Evolutionary conservation across 2,113 vertebrate genomes (phyloP), one percentile per base, ranked within the genome.

Genomic region (Hippoglossus stenolepis): DNA sequence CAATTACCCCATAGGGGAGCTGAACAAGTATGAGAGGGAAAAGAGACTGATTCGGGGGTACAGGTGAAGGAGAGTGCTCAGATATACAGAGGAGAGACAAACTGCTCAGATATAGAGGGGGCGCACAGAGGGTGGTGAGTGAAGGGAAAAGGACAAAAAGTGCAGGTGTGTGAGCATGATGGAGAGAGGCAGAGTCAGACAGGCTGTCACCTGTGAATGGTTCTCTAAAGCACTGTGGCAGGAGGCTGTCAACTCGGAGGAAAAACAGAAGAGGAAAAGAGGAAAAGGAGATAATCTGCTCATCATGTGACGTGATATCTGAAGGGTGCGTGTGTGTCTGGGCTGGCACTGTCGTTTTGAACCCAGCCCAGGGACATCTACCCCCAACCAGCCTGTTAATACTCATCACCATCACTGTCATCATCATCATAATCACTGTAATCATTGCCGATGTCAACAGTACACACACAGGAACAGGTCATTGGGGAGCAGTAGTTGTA

Each of bases 1-100:
- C 86, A 91, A 91, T 93, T 91, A 91, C 89, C 86, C 89, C 81
- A 80, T 64, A 82, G 83, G 87, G 84, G 75, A 86, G 88, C 73
- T 76, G 82, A 79, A 62, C 64, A 78, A 80, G 82, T 53, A 54
- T 61, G 75, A 53, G 72, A 73, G 58, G 47, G 71, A 74, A 77
- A 56, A 73, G 77, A 68, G 74, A 67, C 63, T 20, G 64, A 80
- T 83, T 82, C 69, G 5, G 28, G 5, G 78, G 70, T 85, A 20
- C 83, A 90, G 87, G 90, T 90, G 90, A 91, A 91, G 90, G 89
- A 85, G 87, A 87, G 90, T 83, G 75, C 66, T 74, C 43, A 38
- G 81, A 80, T 75, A 74, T 77, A 77, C 78, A 23, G 64, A 65
- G 75, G 45, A 71, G 53, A 86, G 81, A 87, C 80, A 83, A 84